Percentiles rank a stretch among this genome's conserved stretches.
phyloP scores from a whole-genome alignment of 1,140 invertebrate species.

The Drosophila bocqueti region DNA sequence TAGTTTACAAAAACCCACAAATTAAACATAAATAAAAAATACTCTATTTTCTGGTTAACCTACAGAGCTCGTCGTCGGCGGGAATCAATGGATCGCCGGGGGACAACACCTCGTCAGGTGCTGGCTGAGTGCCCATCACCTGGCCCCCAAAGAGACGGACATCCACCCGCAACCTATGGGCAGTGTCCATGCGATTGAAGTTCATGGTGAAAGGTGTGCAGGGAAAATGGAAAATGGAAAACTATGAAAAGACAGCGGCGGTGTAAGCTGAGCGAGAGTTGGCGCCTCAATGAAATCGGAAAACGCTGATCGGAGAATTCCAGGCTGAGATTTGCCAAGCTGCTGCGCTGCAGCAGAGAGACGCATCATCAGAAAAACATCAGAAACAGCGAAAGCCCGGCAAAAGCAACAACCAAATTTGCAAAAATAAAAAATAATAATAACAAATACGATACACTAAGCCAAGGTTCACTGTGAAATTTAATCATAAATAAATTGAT shows the following conservation, averaged over 20 bases:
- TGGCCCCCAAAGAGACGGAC: conserved; percentile 57
- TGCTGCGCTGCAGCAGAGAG: conserved; percentile 33
- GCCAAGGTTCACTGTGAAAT: too few relatives aligned
- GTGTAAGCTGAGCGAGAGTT: conserved; percentile 56
- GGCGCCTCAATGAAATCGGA: conserved; percentile 52
- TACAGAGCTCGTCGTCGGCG: conserved; percentile 21
- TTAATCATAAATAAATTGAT: background rate
- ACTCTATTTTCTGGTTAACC: conserved; percentile 2
- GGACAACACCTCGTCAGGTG: background rate
- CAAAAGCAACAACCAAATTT: conserved; percentile 9
- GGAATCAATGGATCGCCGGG: background rate
- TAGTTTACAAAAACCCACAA: background rate
- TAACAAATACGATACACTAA: conserved; percentile 15
- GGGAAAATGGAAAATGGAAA: conserved; percentile 14
- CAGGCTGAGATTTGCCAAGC: conserved; percentile 27
- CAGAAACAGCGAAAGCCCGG: conserved; percentile 2
- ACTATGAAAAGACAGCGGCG: background rate
- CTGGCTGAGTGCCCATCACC: conserved; percentile 22
- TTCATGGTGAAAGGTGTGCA: conserved; percentile 50
- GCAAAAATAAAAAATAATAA: conserved; percentile 23
- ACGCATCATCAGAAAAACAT: conserved; percentile 10
- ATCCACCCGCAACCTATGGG: conserved; percentile 65
- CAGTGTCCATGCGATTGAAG: conserved; percentile 76
- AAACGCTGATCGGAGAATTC: conserved; percentile 32
- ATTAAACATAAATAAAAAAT: background rate